A percentile compares a stretch with the other conserved stretches of the same genome.
These are phyloP conservation scores for Apus apus DNA, from an alignment of 2,113 vertebrate species.

Conservation along the genomic window DNA sequence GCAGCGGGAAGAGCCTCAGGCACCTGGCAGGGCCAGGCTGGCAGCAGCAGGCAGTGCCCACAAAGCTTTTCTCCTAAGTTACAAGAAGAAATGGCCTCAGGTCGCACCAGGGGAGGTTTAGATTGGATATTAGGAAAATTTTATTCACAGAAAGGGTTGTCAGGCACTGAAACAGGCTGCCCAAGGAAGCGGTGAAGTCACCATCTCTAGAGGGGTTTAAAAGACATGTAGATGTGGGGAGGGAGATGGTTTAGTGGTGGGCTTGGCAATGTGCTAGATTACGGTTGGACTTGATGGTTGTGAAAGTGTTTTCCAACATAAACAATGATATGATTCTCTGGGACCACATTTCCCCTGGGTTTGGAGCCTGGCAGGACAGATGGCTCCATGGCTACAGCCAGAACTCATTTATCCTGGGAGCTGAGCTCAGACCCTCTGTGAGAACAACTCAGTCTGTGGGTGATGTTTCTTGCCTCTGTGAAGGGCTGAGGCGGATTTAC, in stretches of 20 bases:
- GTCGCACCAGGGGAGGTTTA: no score
- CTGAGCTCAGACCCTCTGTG: not conserved
- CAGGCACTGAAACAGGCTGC: no score
- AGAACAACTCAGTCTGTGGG: not conserved
- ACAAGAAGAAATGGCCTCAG: no score
- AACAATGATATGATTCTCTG: not conserved
- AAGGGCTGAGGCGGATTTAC: not conserved
- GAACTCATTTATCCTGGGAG: not conserved
- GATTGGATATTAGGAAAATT: no score
- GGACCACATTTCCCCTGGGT: fast-evolving
- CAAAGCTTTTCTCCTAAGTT: no score
- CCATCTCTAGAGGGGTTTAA: no score
- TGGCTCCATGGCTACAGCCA: not conserved
- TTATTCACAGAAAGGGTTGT: no score
- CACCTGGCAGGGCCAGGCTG: not conserved
- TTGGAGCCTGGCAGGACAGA: not conserved
- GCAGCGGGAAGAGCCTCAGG: fast-evolving
- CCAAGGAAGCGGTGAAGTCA: no score
- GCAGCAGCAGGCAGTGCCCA: not conserved
- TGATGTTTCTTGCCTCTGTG: not conserved
- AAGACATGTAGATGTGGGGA: no score
- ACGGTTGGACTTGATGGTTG: not conserved
- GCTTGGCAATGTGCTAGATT: no score
- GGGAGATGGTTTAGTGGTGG: no score
- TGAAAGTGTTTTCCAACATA: not conserved